Base-by-base conservation (phyloP, 2,113 vertebrate species). In the Lonchura striata region DNA sequence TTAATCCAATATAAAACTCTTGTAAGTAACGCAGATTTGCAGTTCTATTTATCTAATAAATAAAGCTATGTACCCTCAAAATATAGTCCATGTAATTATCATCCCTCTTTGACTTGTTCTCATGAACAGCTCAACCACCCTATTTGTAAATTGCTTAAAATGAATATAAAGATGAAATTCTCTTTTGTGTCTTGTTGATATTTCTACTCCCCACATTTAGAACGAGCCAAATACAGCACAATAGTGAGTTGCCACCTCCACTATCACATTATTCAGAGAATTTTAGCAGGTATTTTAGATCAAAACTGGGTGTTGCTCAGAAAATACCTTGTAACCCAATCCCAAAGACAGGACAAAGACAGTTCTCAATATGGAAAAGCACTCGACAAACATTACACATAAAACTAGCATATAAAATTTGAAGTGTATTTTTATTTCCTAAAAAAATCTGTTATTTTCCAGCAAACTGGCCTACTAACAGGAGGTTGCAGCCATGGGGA, bases 101-200 rank as follows among this genome's bases (percentile, higher is more conserved):
- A 46, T 10, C 31, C 5, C 4, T 52, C 59, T 64, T 66, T 60
- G 30, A 42, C 2, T 64, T 12, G 0, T 39, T 7, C 46, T 54
- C 15, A 33, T 2, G 0, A 70, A 8, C 6, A 52, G 16, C 6
- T 78, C 7, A 0, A 57, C 3, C 1, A 5, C 7, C 8, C 17
- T 17, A 30, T 47, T 30, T 54, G n/a, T 6, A 54, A 18, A 52
- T 42, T 64, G 69, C 12, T 86, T 52, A 4, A 4, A 50, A 35
- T 12, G 16, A 46, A 76, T 20, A 13, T 6, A 47, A 79, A 68
- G 23, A 23, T 6, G 2, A 30, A 35, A 80, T 14, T 60, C 7
- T 28, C 7, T 8, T 17, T 33, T 50, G 0, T 33, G 14, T 50
- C 21, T 54, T 79, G 20, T 46, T 24, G 11, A 3, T 39, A 30